Conservation (phyloP, 2,888 invertebrate species). For the Encarsia formosa region DNA sequence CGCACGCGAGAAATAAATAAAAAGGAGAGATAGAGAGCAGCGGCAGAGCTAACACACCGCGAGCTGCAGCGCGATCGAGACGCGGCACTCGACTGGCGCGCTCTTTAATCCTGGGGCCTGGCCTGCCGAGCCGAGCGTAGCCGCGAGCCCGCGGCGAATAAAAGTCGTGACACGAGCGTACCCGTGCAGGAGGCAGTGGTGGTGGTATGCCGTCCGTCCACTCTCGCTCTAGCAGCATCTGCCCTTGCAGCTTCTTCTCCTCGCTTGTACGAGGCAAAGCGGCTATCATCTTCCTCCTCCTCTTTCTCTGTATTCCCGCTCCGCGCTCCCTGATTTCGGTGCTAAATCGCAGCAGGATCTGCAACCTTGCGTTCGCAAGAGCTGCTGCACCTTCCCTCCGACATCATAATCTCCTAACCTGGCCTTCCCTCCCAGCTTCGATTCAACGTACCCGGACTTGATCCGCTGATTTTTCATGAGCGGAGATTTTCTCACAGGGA, state of each 20-base stretch:
- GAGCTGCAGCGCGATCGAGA: slow-evolving; percentile 25
- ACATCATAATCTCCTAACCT: too few relatives aligned
- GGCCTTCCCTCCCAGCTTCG: too few relatives aligned
- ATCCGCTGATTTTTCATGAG: too few relatives aligned
- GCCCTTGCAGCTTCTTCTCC: not conserved
- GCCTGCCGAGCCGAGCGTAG: not conserved
- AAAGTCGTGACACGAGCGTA: slow-evolving; percentile 37
- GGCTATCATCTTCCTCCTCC: not conserved
- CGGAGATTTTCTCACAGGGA: too few relatives aligned
- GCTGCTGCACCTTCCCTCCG: too few relatives aligned
- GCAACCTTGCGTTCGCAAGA: too few relatives aligned
- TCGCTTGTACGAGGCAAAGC: not conserved
- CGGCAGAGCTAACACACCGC: slow-evolving; percentile 14
- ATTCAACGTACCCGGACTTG: too few relatives aligned
- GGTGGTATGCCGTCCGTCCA: slow-evolving; percentile 51
- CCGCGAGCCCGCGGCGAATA: slow-evolving; percentile 35
- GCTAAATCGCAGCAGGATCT: too few relatives aligned
- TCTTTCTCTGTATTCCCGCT: slow-evolving; percentile 8
- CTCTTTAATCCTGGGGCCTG: not conserved
- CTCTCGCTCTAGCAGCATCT: slow-evolving; percentile 42
- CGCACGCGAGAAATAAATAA: not conserved
- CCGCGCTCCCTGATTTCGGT: slow-evolving; percentile 2
- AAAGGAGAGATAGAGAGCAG: not conserved
- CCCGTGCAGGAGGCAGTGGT: slow-evolving; percentile 29
- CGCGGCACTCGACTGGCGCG: slow-evolving; percentile 28